Evolutionary conservation across 2,113 vertebrate genomes (phyloP).

Genomic region (Tringa solitaria): DNA sequence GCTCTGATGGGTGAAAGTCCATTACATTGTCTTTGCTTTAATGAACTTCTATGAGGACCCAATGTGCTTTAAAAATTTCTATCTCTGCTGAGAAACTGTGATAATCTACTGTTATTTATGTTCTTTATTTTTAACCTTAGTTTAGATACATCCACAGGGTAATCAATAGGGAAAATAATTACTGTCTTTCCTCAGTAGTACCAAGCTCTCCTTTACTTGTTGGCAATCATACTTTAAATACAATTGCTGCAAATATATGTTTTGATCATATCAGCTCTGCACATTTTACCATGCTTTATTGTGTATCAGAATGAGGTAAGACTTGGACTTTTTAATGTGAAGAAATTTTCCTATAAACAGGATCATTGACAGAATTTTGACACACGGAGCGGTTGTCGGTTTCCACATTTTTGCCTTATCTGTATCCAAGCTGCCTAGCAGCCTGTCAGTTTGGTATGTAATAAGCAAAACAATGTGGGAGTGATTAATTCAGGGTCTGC

Average conservation of each 20-base stretch:
- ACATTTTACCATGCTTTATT: neutral
- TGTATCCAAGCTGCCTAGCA: neutral
- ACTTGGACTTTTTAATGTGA: neutral
- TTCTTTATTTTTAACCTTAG: neutral
- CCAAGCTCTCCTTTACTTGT: neutral
- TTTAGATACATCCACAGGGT: neutral
- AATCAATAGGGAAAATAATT: neutral
- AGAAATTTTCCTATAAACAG: neutral
- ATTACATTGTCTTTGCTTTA: neutral
- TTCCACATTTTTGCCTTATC: slow-evolving; percentile 1
- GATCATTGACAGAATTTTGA: neutral
- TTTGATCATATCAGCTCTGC: neutral
- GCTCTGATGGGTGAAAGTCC: neutral
- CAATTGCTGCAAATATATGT: neutral
- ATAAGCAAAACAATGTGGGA: neutral
- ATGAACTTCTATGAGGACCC: neutral
- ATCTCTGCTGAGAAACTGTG: neutral
- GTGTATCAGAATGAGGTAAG: neutral
- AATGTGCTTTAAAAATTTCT: neutral
- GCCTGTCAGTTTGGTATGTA: neutral
- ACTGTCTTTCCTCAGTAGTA: neutral
- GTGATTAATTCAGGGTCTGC: neutral
- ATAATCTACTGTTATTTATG: neutral
- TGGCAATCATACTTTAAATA: neutral
- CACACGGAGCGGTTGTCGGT: neutral